Evolutionary conservation across 2,113 vertebrate species (phyloP), one percentile per base, ranked within the genome.

Genomic region (Gavialis gangeticus): DNA sequence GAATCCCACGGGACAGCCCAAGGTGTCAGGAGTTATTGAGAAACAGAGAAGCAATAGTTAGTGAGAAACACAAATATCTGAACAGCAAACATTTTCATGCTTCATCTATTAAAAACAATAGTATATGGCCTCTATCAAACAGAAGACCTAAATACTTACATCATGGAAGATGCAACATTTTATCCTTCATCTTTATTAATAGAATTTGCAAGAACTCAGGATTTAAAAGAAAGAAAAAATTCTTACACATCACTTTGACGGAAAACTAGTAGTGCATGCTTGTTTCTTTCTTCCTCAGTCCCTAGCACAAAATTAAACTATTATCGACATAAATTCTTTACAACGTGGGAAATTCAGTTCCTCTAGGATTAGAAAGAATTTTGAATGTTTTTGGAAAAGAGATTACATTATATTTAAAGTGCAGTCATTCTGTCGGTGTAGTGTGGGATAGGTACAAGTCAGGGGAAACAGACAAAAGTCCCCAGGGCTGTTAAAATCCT

Each of bases 1-100:
- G 69, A 81, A 79, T 11, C 82, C 76, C 13, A 89, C 84, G 83
- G 37, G 87, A 88, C 60, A 82, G 4, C 5, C 11, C 90, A 93
- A 96, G 13, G 91, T 4, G 93, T 94, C 58, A 92, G 86, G 59
- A 0, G 80, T 91, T 91, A 95, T 62, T 78, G n/a, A 82, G 64
- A 96, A 80, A 28, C 14, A 95, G 93, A 94, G 64, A 94, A 92
- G 95, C 58, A 92, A 87, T 59, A 0, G 80, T 91, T 91, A 95
- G 64, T 78, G 34, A 82, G 60, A 96, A 80, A 28, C 14, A 82
- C 2, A 89, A 5, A 6, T 75, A 92, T 60, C 86, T 62, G 87
- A 89, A 86, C 57, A 3, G 2, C 19, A 79, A 34, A 22, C 60
- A 75, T 66, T 37, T 82, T 30, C 13, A 64, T 88, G 75, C 79